Percentiles rank a stretch among this genome's conserved stretches.
These are phyloP conservation scores for Nipponacmea schrenckii DNA, from an alignment of 2,888 invertebrate species.

Conservation along the genomic window DNA sequence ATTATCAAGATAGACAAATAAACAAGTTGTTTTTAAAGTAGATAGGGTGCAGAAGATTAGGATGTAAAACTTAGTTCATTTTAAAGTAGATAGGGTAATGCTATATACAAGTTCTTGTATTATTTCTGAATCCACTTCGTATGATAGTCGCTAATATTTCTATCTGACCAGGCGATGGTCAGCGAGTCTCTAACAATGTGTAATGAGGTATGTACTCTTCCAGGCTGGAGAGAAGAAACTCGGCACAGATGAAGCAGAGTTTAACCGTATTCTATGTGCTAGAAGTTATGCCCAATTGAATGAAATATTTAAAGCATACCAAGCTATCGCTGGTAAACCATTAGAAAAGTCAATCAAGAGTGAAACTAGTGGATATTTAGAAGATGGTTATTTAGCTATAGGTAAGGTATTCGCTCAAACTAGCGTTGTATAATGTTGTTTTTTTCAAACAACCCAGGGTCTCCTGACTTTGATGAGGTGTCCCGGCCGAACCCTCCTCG, in stretches of 20 bases:
- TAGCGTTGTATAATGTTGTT: not conserved
- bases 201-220: not conserved
- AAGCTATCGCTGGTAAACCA: constrained; percentile 41
- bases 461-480: too few relatives aligned
- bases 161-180: not conserved
- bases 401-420: constrained; percentile 35
- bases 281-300: constrained; percentile 52
- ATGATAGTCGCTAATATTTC: too few relatives aligned
- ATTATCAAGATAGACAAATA: too few relatives aligned
- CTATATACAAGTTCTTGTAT: too few relatives aligned
- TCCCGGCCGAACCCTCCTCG: too few relatives aligned
- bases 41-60: too few relatives aligned
- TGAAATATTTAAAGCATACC: constrained; percentile 54
- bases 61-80: too few relatives aligned
- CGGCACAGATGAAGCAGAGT: constrained; percentile 61
- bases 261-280: constrained; percentile 51
- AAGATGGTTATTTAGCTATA: constrained; percentile 50
- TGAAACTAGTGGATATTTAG: constrained; percentile 52
- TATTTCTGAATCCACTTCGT: not conserved
- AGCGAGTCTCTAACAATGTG: too few relatives aligned
- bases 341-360: constrained; percentile 50
- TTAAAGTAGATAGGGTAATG: too few relatives aligned
- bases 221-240: constrained; percentile 58
- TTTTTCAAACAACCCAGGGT: not conserved
- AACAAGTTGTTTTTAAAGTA: too few relatives aligned